Evolutionary conservation across 1,140 invertebrate species (phyloP).

Genomic region (Pseudomyrmex pallidus): DNA sequence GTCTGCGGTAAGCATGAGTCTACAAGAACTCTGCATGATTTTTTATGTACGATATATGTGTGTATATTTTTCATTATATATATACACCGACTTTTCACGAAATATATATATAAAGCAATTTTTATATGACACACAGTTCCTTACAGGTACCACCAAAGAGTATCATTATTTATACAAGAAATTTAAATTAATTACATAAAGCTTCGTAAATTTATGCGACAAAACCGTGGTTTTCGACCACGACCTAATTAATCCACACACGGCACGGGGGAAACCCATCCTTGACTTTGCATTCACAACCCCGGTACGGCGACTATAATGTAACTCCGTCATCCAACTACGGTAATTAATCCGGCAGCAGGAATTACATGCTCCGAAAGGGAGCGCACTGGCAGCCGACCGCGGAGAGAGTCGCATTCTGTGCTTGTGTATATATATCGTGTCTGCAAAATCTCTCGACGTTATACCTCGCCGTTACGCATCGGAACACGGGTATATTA

Average conservation of each 20-base stretch:
- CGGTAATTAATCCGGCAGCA: slow-evolving; percentile 40
- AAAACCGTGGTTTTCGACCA: background rate
- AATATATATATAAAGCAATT: background rate
- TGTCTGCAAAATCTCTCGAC: slow-evolving; percentile 32
- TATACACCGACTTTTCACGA: background rate
- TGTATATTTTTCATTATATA: background rate
- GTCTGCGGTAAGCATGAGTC: background rate
- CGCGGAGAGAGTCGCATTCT: background rate
- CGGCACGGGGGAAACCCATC: background rate
- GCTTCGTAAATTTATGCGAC: background rate
- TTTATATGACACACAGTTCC: background rate
- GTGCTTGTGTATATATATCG: slow-evolving; percentile 1
- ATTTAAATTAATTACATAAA: background rate
- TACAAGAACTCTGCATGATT: too few relatives aligned
- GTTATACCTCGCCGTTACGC: slow-evolving; percentile 42
- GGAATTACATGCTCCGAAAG: slow-evolving; percentile 38
- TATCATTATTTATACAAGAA: slow-evolving; percentile 3
- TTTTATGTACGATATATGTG: too few relatives aligned
- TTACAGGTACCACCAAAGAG: background rate
- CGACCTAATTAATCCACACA: slow-evolving; percentile 27
- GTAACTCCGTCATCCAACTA: slow-evolving; percentile 21
- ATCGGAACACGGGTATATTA: slow-evolving; percentile 31
- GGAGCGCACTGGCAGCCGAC: background rate
- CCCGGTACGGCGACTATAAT: slow-evolving; percentile 17
- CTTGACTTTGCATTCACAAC: slow-evolving; percentile 27